Evolutionary conservation across 64 coral and sea anemone species (phyloP).

Genomic region (Porites lutea): DNA sequence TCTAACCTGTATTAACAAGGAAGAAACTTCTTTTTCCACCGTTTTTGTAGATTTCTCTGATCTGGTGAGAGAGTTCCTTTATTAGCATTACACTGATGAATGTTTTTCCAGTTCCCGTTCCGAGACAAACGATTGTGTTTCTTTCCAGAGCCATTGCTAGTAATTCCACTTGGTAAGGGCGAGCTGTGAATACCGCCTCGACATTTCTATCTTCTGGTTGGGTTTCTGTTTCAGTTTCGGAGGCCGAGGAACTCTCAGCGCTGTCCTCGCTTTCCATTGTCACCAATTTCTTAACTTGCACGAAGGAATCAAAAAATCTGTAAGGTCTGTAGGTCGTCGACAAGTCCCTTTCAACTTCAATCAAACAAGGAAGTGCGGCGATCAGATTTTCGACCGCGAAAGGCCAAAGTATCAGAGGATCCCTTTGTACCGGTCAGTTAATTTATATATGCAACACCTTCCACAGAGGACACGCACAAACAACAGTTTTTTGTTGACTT

Average conservation of each 20-base stretch:
- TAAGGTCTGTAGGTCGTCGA: too few species aligned
- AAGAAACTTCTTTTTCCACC: constrained; percentile 92
- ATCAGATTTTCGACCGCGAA: too few species aligned
- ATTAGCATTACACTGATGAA: constrained; percentile 98
- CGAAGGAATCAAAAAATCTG: too few species aligned
- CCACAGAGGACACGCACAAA: too few species aligned
- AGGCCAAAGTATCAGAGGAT: too few species aligned
- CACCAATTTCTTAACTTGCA: too few species aligned
- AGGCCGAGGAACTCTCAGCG: not conserved
- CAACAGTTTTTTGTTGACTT: too few species aligned
- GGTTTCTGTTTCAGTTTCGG: not conserved
- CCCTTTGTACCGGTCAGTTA: too few species aligned
- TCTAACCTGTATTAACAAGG: constrained; percentile 93
- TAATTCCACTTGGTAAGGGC: constrained; percentile 92
- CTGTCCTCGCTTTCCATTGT: constrained; percentile 19
- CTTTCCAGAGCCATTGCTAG: constrained; percentile 67
- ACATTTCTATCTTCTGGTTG: not conserved
- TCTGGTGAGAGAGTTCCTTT: constrained; percentile 83
- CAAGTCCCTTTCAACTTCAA: too few species aligned
- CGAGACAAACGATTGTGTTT: constrained; percentile 92
- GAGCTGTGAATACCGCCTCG: not conserved
- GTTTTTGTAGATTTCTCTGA: constrained; percentile 58
- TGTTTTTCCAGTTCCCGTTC: constrained; percentile 97
- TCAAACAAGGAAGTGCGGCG: too few species aligned
- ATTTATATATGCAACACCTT: too few species aligned